These are phyloP conservation scores for Melanaphis sacchari DNA, from an alignment of 1,140 invertebrate species.

Conservation along the genomic window DNA sequence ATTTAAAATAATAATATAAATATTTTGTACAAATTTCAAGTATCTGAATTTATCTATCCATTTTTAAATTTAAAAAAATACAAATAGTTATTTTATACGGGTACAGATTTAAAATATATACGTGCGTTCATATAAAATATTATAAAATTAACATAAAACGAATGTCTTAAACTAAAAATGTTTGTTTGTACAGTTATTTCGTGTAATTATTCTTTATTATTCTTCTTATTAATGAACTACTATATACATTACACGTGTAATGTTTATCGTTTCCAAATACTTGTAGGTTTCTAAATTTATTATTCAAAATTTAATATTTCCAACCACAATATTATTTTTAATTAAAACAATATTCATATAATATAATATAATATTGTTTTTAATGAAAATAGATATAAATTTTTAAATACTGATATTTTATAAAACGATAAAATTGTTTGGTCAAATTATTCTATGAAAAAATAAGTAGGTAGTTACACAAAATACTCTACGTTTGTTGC, in stretches of 20 bases:
- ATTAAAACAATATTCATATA: not conserved
- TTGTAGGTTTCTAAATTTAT: not conserved
- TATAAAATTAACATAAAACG: not conserved
- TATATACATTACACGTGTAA: not conserved
- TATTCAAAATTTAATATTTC: not conserved
- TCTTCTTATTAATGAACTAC: no score
- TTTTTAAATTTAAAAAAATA: no score
- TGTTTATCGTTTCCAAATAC: not conserved
- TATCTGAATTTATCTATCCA: no score
- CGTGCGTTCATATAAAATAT: not conserved
- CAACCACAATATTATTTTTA: not conserved
- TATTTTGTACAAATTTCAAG: no score
- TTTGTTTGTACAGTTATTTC: not conserved
- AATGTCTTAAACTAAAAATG: not conserved
- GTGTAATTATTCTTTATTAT: no score
- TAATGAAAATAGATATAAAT: not conserved
- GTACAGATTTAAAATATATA: no score
- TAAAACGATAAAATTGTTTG: not conserved
- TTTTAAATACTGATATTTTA: not conserved
- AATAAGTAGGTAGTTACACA: not conserved
- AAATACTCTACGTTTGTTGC: not conserved
- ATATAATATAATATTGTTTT: not conserved
- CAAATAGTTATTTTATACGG: no score
- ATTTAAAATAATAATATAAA: no score
- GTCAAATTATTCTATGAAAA: not conserved